Base-by-base conservation (phyloP, 2,888 invertebrate genomes). In the Eulithis testata region DNA sequence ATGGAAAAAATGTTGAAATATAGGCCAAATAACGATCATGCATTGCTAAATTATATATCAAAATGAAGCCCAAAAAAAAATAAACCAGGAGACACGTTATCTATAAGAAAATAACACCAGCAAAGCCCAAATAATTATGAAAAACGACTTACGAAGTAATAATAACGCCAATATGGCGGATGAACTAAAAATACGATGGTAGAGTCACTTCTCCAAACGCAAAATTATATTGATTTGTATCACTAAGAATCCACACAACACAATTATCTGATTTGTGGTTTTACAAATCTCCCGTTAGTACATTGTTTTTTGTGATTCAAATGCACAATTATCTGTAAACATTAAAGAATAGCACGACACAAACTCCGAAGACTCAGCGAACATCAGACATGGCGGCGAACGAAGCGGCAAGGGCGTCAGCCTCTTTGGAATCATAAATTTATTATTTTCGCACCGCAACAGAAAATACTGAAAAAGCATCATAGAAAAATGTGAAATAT, bases 111-210 rank as follows among this genome's bases (percentile, higher is more conserved):
- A 79, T 73, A 83, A 80, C 80, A 81, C 83, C 82, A 81, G 76
- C 81, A 85, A 89, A 90, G 87, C 88, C 68, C 85, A 88, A 85
- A 84, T 47, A 88, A 89, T 88, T 88, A 88, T 83, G 83, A 86
- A 91, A 91, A 91, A 91, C 86, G 89, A 92, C 93, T 92, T 92
- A 92, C 93, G 91, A 91, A 90, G 88, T 91, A 85, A 90, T 93
- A 94, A 92, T 93, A 94, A 94, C 94, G 94, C 94, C 95, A 95
- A 95, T 94, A 95, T 95, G 95, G 95, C 95, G 95, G 95, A 94
- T 93, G 94, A 91, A 94, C 94, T 93, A 93, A 93, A 93, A 93
- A 93, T 93, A 93, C 91, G 92, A 90, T 90, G 92, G 86, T 84
- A 88, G 87, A 90, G 89, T 85, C 83, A 90, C 88, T 91, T 86